Evolutionary conservation across 2,113 vertebrate species (phyloP).

Genomic region (Mormyrus lacerda): DNA sequence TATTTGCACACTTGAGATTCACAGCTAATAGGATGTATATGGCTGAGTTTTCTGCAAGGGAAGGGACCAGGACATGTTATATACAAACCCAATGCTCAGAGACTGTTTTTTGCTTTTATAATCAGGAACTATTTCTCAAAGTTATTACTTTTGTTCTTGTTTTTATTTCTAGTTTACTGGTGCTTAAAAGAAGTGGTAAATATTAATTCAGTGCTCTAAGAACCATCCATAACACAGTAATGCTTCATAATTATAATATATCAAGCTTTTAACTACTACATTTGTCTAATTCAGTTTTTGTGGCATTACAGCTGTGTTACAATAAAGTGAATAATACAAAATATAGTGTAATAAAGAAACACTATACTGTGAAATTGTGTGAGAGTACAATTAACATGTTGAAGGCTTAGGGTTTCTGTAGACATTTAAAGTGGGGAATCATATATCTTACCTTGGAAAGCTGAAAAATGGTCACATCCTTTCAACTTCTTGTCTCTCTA

Average conservation of each 20-base stretch:
- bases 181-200: neutral
- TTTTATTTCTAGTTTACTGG: neutral
- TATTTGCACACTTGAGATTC: constrained; percentile 64
- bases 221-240: neutral
- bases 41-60: constrained; percentile 72
- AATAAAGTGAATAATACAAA: neutral
- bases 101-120: neutral
- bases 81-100: constrained; percentile 32
- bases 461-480: constrained; percentile 40
- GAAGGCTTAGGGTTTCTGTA: constrained; percentile 27
- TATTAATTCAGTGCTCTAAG: neutral
- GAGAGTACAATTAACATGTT: constrained; percentile 32
- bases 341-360: neutral
- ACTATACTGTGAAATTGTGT: neutral
- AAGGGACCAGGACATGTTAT: constrained; percentile 59
- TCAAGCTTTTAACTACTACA: neutral
- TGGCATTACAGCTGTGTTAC: neutral
- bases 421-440: constrained; percentile 4
- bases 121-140: neutral
- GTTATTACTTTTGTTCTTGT: neutral
- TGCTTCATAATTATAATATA: neutral
- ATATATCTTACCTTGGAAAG: constrained; percentile 53
- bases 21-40: constrained; percentile 71
- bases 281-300: neutral
- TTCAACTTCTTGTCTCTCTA: constrained; percentile 48